Evolutionary conservation across 2,113 vertebrate species (phyloP).

Genomic region (Nerophis lumbriciformis): DNA sequence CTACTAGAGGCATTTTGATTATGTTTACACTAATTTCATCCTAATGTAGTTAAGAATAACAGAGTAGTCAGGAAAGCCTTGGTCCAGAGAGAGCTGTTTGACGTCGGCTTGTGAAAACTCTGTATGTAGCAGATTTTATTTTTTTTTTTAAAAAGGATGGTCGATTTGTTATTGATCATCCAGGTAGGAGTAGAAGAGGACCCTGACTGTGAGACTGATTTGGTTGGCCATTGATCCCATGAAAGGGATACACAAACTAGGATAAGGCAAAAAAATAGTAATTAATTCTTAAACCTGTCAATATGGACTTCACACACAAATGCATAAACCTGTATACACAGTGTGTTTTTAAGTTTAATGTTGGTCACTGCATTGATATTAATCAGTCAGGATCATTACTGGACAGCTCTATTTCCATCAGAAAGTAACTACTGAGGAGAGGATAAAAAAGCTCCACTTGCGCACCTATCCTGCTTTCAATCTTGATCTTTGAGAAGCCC

Average conservation of each 20-base stretch:
- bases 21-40: constrained; percentile 8
- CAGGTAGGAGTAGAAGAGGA: constrained; percentile 16
- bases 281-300: constrained; percentile 4
- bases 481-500: constrained; percentile 54
- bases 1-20: constrained; percentile 17
- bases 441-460: constrained; percentile 36
- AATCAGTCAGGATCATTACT: not conserved
- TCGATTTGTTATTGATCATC: constrained; percentile 31
- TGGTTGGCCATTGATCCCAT: constrained; percentile 31
- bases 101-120: constrained; percentile 10
- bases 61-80: constrained; percentile 12
- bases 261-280: constrained; percentile 13
- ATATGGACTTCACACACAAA: constrained; percentile 17
- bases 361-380: not conserved
- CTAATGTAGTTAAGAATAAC: constrained; percentile 17
- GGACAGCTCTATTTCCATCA: constrained; percentile 23
- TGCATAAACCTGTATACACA: constrained; percentile 2
- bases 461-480: constrained; percentile 48
- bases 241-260: not conserved
- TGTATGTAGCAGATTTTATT: constrained; percentile 8
- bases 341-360: no score
- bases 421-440: not conserved
- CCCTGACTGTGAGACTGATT: constrained; percentile 26
- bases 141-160: not conserved
- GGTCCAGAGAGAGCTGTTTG: not conserved